These are phyloP conservation scores for Zapus hudsonius DNA, from an alignment of 2,113 vertebrate species.

Conservation along the genomic window DNA sequence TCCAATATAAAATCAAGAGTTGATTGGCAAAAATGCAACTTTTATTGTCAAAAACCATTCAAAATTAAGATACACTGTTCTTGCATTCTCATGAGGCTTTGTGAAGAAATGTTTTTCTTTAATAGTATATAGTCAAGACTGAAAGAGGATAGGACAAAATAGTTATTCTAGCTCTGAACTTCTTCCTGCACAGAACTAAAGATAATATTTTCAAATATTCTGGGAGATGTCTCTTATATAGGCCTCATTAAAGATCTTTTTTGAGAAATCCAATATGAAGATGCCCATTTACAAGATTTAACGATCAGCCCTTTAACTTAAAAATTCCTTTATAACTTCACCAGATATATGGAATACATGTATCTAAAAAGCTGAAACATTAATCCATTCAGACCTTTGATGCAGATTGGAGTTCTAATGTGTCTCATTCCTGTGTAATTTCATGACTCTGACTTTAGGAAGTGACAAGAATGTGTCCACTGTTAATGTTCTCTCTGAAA, in stretches of 20 bases:
- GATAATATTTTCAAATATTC: constrained; percentile 36
- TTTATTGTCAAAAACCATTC: constrained; percentile 54
- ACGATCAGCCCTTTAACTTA: constrained; percentile 40
- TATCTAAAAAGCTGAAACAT: not conserved
- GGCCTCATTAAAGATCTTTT: not conserved
- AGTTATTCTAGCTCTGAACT: constrained; percentile 5
- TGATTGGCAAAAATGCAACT: constrained; percentile 64
- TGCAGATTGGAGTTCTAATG: not conserved
- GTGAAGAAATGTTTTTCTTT: constrained; percentile 27
- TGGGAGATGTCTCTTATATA: constrained; percentile 29
- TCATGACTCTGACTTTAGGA: constrained; percentile 3
- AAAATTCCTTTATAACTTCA: constrained; percentile 4
- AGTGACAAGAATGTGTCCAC: not conserved
- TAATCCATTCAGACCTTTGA: not conserved
- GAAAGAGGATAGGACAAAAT: constrained; percentile 42
- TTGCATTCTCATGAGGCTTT: constrained; percentile 26
- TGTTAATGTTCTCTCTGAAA: not conserved
- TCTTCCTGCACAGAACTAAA: constrained; percentile 51
- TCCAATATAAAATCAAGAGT: constrained; percentile 24
- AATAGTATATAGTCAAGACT: not conserved
- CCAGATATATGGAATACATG: not conserved
- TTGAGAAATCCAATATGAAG: constrained; percentile 12
- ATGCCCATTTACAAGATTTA: constrained; percentile 38
- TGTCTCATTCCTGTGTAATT: constrained; percentile 21
- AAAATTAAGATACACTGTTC: constrained; percentile 30